phyloP scores from a whole-genome alignment of 2,888 invertebrate species.

The Volucella bombylans region DNA sequence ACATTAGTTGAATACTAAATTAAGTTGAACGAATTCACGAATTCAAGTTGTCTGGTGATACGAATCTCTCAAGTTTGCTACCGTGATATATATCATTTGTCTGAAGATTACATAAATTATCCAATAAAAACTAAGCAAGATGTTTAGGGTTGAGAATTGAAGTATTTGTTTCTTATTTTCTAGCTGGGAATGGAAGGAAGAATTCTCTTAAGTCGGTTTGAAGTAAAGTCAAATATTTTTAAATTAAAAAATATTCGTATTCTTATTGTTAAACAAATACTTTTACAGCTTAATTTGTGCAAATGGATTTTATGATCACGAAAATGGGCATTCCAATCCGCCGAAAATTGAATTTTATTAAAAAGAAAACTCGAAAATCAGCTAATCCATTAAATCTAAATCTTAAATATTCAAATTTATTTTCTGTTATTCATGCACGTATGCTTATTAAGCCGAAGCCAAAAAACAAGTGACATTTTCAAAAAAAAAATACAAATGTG shows the following conservation, averaged over 20 bases:
- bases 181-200: too few relatives aligned
- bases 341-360: background rate
- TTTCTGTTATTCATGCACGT: background rate
- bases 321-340: background rate
- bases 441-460: too few relatives aligned
- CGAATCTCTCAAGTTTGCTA: constrained; percentile 27
- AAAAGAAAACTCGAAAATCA: constrained; percentile 14
- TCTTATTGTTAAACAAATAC: too few relatives aligned
- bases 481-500: background rate
- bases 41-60: constrained; percentile 48
- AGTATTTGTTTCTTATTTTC: too few relatives aligned
- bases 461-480: background rate
- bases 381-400: constrained; percentile 1
- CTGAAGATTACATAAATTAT: background rate
- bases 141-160: too few relatives aligned
- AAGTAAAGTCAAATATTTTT: too few relatives aligned
- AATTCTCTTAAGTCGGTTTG: too few relatives aligned
- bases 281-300: too few relatives aligned
- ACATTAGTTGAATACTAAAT: constrained; percentile 54
- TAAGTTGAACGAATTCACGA: constrained; percentile 11
- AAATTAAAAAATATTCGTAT: too few relatives aligned
- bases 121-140: background rate
- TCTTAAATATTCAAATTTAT: background rate
- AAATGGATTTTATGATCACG: too few relatives aligned
- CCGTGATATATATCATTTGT: constrained; percentile 13